Percentiles rank a stretch among this genome's conserved stretches.
phyloP scores from a whole-genome alignment of 2,113 vertebrate species.

The Neotoma lepida region DNA sequence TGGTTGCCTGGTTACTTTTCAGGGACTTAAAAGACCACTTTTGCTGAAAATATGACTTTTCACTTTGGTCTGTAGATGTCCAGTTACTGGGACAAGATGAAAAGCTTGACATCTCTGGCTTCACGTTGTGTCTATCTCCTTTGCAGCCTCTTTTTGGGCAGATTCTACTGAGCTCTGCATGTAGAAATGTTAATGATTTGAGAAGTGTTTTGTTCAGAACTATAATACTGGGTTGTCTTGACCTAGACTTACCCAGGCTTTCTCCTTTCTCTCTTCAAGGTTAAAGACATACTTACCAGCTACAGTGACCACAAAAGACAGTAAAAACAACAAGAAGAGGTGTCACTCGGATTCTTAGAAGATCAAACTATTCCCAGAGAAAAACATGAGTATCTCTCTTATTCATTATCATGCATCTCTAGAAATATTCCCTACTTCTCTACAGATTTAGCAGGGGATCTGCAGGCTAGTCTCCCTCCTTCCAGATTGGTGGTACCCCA shows the following conservation, averaged over 20 bases:
- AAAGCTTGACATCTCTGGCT: neutral
- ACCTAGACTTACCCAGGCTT: neutral
- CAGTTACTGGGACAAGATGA: neutral
- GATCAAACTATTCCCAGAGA: neutral
- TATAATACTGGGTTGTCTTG: neutral
- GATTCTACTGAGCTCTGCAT: neutral
- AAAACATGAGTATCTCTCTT: neutral
- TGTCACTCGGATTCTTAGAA: neutral
- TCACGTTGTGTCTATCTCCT: neutral
- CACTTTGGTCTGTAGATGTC: neutral
- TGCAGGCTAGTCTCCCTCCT: neutral
- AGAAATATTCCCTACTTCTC: neutral
- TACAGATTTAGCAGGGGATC: no score
- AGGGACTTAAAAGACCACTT: neutral
- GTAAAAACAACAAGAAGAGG: neutral
- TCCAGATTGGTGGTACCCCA: neutral
- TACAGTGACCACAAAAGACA: neutral
- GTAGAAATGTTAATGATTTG: neutral
- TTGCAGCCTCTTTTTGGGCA: neutral
- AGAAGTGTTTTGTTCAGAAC: neutral
- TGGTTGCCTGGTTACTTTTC: slow-evolving; percentile 4
- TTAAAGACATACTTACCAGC: neutral
- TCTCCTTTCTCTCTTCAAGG: neutral
- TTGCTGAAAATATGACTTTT: slow-evolving; percentile 2
- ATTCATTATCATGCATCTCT: neutral